Conservation (phyloP, 1,140 invertebrate genomes). For the Branchinecta lynchi region DNA sequence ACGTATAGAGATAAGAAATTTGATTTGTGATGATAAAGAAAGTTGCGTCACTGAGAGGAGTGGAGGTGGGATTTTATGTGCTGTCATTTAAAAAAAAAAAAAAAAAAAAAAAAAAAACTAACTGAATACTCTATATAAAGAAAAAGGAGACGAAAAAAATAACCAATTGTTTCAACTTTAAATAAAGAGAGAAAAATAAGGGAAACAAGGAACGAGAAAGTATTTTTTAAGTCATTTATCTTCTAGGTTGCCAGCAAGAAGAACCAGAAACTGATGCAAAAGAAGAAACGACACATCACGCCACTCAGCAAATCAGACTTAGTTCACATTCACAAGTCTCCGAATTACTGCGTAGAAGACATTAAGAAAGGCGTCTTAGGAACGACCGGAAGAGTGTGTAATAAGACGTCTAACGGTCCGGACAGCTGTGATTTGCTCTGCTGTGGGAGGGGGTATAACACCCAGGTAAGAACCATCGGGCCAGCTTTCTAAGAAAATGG, state of each 20-base stretch:
- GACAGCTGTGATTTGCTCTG: slow-evolving; percentile 46
- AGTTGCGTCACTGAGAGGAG: too few relatives aligned
- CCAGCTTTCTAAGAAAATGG: too few relatives aligned
- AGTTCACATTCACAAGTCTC: slow-evolving; percentile 46
- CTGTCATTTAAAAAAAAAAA: too few relatives aligned
- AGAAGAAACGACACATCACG: slow-evolving; percentile 26
- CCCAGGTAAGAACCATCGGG: slow-evolving; percentile 30
- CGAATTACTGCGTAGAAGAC: slow-evolving; percentile 45
- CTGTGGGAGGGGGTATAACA: slow-evolving; percentile 47
- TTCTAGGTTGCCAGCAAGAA: slow-evolving; percentile 16
- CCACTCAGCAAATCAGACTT: slow-evolving; percentile 36
- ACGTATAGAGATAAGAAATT: too few relatives aligned
- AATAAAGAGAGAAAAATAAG: too few relatives aligned
- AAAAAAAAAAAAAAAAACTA: too few relatives aligned
- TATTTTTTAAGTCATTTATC: background rate
- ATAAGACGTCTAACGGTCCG: slow-evolving; percentile 39
- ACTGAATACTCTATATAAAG: too few relatives aligned
- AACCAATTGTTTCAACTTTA: too few relatives aligned
- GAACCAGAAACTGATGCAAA: slow-evolving; percentile 16
- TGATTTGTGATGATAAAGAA: too few relatives aligned
- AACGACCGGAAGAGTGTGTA: slow-evolving; percentile 43
- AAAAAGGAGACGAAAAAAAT: too few relatives aligned
- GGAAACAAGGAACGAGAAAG: too few relatives aligned
- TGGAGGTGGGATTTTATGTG: too few relatives aligned
- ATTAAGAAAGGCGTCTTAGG: slow-evolving; percentile 41